Percentiles rank a stretch among this genome's conserved stretches.
Evolutionary conservation across 2,797 vertebrate genomes (phyloP).

Genomic region (Delichon dasypus): DNA sequence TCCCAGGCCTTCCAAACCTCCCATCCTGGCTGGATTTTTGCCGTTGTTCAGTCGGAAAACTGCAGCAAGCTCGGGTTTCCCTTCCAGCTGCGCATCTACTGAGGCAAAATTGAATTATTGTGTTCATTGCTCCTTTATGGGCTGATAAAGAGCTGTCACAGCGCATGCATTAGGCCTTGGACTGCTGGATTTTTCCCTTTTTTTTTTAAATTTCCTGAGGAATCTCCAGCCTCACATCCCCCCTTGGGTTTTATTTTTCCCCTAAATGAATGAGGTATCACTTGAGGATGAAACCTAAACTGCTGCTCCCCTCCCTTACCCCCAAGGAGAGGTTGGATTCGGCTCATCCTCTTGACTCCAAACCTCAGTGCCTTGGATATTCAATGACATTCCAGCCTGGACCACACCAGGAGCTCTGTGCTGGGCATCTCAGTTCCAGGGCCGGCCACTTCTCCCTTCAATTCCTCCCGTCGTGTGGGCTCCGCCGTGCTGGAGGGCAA

Average conservation of each 20-base stretch:
- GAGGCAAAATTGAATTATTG: background rate
- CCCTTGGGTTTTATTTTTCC: background rate
- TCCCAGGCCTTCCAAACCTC: background rate
- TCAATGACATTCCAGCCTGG: constrained; percentile 44
- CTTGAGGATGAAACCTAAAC: constrained; percentile 44
- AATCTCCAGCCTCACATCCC: background rate
- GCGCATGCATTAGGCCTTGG: background rate
- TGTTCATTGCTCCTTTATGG: background rate
- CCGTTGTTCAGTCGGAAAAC: background rate
- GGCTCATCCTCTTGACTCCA: constrained; percentile 4
- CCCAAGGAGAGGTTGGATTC: constrained; percentile 7
- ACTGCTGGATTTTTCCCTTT: background rate
- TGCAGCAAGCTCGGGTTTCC: background rate
- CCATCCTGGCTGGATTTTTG: background rate
- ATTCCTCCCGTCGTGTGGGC: constrained; percentile 24
- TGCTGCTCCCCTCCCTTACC: constrained; percentile 23
- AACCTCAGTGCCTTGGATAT: constrained; percentile 25
- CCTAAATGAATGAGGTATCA: constrained; percentile 31
- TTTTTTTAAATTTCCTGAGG: background rate
- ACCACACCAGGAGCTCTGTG: constrained; percentile 56
- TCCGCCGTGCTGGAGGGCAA: constrained; percentile 49
- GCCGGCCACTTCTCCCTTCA: background rate
- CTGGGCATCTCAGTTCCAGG: background rate
- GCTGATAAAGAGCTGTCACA: constrained; percentile 9
- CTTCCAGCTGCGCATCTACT: background rate